Evolutionary conservation across 2,888 invertebrate genomes (phyloP), one percentile per base, ranked within the genome.

Genomic region (Phlogophora meticulosa): DNA sequence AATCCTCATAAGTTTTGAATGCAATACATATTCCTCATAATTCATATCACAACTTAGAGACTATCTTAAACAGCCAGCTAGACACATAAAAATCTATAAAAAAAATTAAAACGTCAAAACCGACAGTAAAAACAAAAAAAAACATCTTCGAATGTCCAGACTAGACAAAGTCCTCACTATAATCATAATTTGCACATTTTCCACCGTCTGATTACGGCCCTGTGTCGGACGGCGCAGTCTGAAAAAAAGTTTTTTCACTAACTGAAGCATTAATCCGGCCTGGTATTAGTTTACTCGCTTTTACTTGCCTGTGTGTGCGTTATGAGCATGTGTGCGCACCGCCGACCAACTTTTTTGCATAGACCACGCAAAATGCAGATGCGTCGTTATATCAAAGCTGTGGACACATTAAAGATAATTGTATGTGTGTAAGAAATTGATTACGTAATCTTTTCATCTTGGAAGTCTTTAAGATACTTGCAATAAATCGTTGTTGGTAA

Each of bases 161-260:
- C 70, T n/a, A 38, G n/a, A 15, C 56, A 64, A 60, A 59, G 46
- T 69, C 49, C 57, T 73, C 73, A 79, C 78, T 80, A 81, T 72
- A 42, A 82, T 78, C 65, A 77, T 74, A 80, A 85, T 81, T 85
- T 84, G 70, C 80, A 78, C 77, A 79, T 85, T 81, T 85, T 82
- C 81, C 81, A 78, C 69, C 17, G 71, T 74, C 82, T 81, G 80
- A 93, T 86, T 92, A 80, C 94, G 88, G 57, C 91, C 93, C 95
- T 94, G 95, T 73, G 83, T 82, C 91, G 94, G 94, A 91, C 95
- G 94, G 94, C 92, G 94, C 90, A 93, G 93, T 91, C 95, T 95
- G 95, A 95, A 95, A 95, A 93, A 95, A 95, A 94, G 91, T 94
- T 95, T 95, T 95, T 95, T 95, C 95, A 95, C 95, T 95, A 95